These are phyloP conservation scores for Cephonodes hylas DNA, from an alignment of 2,888 invertebrate genomes.

Conservation along the genomic window DNA sequence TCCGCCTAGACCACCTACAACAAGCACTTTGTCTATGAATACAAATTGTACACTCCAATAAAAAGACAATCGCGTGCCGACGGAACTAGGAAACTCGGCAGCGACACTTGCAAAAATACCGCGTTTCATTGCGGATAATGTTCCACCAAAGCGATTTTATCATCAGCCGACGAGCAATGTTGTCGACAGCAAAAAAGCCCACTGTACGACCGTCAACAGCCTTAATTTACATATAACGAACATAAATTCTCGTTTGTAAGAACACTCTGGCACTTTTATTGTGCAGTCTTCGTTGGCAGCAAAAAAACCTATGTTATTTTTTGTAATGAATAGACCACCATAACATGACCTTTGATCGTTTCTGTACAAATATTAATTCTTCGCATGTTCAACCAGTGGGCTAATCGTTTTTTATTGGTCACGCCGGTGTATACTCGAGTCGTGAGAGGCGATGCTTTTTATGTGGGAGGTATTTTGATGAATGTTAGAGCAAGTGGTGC, in stretches of 20 bases:
- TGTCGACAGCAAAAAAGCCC: conserved; percentile 45
- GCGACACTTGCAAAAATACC: conserved; percentile 24
- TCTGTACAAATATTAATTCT: conserved; percentile 76
- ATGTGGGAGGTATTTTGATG: conserved; percentile 47
- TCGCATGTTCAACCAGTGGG: conserved; percentile 52
- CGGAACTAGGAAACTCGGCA: conserved; percentile 10
- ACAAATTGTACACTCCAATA: conserved; percentile 9
- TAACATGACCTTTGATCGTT: conserved; percentile 60
- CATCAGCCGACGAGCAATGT: conserved; percentile 42
- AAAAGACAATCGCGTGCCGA: conserved; percentile 14
- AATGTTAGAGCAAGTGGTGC: not conserved
- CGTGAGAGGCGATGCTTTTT: conserved; percentile 39
- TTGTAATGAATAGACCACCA: conserved; percentile 57
- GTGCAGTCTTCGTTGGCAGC: conserved; percentile 66
- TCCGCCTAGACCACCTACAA: not conserved
- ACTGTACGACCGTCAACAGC: conserved; percentile 53
- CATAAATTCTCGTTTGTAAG: conserved; percentile 81
- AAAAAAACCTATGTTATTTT: conserved; percentile 66
- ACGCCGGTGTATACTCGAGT: conserved; percentile 38
- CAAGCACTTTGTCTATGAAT: conserved; percentile 6
- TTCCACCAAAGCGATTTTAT: conserved; percentile 42
- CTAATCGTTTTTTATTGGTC: conserved; percentile 65
- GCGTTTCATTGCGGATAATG: conserved; percentile 47
- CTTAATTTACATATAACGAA: conserved; percentile 74
- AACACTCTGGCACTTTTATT: conserved; percentile 79